These are phyloP conservation scores for Mesoligia furuncula DNA, from an alignment of 2,888 invertebrate species.

Conservation along the genomic window DNA sequence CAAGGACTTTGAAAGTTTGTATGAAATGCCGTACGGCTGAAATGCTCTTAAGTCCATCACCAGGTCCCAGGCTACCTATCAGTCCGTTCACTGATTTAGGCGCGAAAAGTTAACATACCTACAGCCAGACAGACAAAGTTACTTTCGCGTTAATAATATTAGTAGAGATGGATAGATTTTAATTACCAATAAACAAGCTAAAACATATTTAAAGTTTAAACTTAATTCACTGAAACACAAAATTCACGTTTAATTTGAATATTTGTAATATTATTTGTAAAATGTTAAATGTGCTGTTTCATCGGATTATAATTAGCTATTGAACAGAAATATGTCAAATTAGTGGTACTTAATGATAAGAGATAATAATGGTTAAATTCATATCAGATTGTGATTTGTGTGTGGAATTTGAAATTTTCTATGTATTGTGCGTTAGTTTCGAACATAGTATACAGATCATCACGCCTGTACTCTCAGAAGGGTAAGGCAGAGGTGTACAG, in stretches of 20 bases:
- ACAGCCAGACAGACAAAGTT: not conserved
- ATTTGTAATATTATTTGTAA: not conserved
- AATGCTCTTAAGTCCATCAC: too few species aligned
- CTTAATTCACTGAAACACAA: not conserved
- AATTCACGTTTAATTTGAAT: conserved; percentile 9
- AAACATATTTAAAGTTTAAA: not conserved
- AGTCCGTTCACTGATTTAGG: not conserved
- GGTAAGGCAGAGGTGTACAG: not conserved
- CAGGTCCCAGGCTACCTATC: too few species aligned
- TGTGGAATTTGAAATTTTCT: conserved; percentile 24
- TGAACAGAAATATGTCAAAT: conserved; percentile 46
- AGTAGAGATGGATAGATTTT: not conserved
- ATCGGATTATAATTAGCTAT: conserved; percentile 45
- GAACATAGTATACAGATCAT: not conserved
- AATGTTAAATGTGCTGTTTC: conserved; percentile 2
- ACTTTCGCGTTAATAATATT: not conserved
- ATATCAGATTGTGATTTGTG: conserved; percentile 31
- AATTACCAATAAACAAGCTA: not conserved
- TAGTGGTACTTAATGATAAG: conserved; percentile 43
- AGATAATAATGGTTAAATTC: not conserved
- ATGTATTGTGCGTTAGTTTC: not conserved
- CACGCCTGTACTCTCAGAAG: not conserved
- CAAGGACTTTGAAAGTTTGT: too few species aligned
- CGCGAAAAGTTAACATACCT: not conserved
- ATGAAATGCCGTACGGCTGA: too few species aligned